Evolutionary conservation across 2,888 invertebrate genomes (phyloP), one percentile per base, ranked within the genome.

Genomic region (Masnerella sp.): DNA sequence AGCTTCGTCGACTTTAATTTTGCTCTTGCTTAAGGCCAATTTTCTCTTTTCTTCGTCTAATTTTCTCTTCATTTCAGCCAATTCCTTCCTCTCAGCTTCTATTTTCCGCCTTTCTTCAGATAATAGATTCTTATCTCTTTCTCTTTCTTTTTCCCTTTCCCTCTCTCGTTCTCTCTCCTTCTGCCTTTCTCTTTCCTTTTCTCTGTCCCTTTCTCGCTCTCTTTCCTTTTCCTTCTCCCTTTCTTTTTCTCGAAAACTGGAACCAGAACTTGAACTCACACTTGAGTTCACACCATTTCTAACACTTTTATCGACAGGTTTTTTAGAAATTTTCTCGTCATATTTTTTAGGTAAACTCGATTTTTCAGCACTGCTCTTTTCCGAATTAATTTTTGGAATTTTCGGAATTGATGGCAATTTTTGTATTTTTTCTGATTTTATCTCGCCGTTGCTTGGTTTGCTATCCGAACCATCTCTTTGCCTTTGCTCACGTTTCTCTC

Each of bases 401-500:
- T 72, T 73, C 43, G 15, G 76, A 88, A 88, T n/a, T 88, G 88
- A 64, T 88, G 45, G 47, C 11, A 38, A 14, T 45, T 67, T 54
- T 2, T 22, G 36, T 12, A 88, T 77, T 28, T 43, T 59, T 3
- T 47, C 43, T 5, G 40, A 3, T 4, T 73, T 59, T 4, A 20
- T 3, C 22, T 47, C 69, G 3, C 2, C 40, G 17, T 17, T 58
- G 62, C 40, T 83, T 67, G 0, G 34, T 1, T 1, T 34, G 3
- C 12, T 68, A n/a, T n/a, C 56, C 5, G 18, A 5, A 36, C 17
- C 22, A 7, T 30, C 28, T 3, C 34, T 42, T 15, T 18, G 42
- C 17, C 79, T 77, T n/a, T n/a, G n/a, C 14, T 77, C 70, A 76
- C 52, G 80, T 83, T 45, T 90, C 54, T 93, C 91, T 32, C 91